phyloP scores from a whole-genome alignment of 2,797 vertebrate genomes.

The Euphonia xanthogaster region DNA sequence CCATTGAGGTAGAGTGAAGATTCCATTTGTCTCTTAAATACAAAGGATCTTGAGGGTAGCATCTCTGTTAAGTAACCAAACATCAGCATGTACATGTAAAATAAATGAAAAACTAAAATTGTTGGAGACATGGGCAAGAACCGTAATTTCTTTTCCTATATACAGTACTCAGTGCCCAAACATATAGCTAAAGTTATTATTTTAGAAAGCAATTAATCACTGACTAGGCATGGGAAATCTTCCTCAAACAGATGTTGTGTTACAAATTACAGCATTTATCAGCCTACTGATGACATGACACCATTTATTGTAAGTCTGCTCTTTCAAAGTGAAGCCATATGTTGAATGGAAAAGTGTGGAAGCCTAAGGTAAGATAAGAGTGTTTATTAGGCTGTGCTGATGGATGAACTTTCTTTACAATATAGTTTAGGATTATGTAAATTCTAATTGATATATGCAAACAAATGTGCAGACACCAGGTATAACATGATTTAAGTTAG shows the following conservation, averaged over 20 bases:
- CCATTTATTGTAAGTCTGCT: slow-evolving; percentile 26
- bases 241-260: neutral
- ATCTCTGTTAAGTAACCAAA: neutral
- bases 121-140: neutral
- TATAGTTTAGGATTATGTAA: neutral
- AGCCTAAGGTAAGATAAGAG: slow-evolving; percentile 32
- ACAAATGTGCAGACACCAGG: neutral
- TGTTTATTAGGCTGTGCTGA: slow-evolving; percentile 7
- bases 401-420: neutral
- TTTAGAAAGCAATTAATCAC: neutral
- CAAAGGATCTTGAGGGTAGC: neutral
- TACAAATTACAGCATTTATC: slow-evolving; percentile 18
- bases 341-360: slow-evolving; percentile 1
- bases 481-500: neutral
- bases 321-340: slow-evolving; percentile 56
- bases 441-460: neutral
- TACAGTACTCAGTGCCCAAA: neutral
- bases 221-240: slow-evolving; percentile 1
- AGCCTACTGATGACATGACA: slow-evolving; percentile 16
- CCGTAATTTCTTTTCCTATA: neutral
- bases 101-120: neutral
- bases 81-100: neutral
- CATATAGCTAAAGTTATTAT: neutral
- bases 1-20: neutral
- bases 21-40: neutral